Evolutionary conservation across 2,888 invertebrate species (phyloP).

Genomic region (Sisyra nigra): DNA sequence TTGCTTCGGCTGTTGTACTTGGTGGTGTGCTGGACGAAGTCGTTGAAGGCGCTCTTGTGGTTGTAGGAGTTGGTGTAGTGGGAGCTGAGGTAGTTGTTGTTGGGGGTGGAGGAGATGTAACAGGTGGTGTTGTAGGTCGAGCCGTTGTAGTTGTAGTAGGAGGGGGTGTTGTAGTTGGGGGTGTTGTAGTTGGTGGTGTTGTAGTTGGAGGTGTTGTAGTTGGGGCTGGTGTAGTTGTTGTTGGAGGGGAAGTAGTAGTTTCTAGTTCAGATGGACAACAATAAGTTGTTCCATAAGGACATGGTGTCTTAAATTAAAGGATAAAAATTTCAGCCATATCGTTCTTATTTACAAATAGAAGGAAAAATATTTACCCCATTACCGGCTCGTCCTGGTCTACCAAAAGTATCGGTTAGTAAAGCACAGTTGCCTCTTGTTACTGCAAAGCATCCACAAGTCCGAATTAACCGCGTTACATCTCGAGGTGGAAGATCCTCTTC

Average conservation of each 20-base stretch:
- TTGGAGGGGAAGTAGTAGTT: neutral
- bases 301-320: conserved; percentile 2
- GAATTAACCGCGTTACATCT: neutral
- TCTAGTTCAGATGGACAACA: neutral
- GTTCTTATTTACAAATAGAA: no score
- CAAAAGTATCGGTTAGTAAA: neutral
- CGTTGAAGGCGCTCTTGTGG: neutral
- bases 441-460: neutral
- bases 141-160: neutral
- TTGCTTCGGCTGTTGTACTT: neutral
- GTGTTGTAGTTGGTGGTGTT: neutral
- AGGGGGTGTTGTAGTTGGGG: neutral
- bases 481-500: neutral
- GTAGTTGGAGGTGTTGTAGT: neutral
- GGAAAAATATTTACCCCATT: neutral
- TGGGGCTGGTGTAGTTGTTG: neutral
- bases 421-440: neutral
- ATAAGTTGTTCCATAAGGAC: neutral
- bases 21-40: neutral
- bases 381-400: neutral
- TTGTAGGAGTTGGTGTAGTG: neutral
- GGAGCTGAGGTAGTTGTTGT: neutral
- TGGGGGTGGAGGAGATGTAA: neutral
- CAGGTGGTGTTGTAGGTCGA: neutral
- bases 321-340: neutral